Base-by-base conservation (phyloP, 2,888 invertebrate genomes). In the Harmothoe impar region DNA sequence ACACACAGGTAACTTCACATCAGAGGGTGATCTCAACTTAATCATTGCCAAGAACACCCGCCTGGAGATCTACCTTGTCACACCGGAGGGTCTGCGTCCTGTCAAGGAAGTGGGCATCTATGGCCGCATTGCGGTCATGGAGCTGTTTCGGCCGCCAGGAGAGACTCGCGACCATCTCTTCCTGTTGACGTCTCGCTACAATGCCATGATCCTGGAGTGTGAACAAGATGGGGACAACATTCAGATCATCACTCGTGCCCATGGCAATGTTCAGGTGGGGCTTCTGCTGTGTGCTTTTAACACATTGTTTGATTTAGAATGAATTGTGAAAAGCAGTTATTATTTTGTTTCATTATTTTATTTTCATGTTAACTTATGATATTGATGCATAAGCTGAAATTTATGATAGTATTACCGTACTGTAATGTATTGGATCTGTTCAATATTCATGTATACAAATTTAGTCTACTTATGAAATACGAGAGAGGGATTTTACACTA, bases 121-220 rank as follows among this genome's bases (percentile, higher is more conserved):
- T 95, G 99, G 99, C 29, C 97, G 98, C 96, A 98, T 99, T 92
- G 98, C 98, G 89, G 98, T 98, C 90, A 98, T 99, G 97, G 98
- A 99, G 95, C 97, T 99, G 92, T 99, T 99, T 96, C 97, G 99
- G 93, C 98, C 98, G 91, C 98, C 98, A 98, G 97, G 98, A 95
- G 98, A 98, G 95, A 97, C 97, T 92, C 98, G 99, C 96, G 99
- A 99, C 96, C 96, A 98, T 91, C 96, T 99, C 81, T 99, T 99
- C 95, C 97, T 99, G 72, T 97, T 99, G 90, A 99, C 99, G 10
- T 97, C 97, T 84, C 97, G 99, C 84, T 98, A 99, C 95, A 98
- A 99, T 97, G 99, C 99, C 0, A 99, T 99, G 98, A 99, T 99
- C 94, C 96, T 99, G 92, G 99, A 99, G 96, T 99, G 98, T 96